These are phyloP conservation scores for Drosophila auraria DNA, from an alignment of 1,140 invertebrate genomes.

Conservation along the genomic window DNA sequence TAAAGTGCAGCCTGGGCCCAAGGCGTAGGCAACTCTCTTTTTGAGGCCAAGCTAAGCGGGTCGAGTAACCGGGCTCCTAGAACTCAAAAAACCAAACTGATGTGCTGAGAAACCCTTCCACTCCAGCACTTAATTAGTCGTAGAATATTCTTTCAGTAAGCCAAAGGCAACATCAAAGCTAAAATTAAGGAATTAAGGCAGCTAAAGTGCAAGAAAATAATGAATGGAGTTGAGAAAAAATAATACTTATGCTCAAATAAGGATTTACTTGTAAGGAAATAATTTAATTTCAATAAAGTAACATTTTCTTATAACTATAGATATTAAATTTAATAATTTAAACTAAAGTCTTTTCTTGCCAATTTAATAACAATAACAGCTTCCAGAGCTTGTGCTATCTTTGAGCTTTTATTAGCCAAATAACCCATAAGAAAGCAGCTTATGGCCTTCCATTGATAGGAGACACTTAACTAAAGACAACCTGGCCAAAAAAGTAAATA, in stretches of 20 bases:
- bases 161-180: conserved; percentile 30
- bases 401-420: conserved; percentile 5
- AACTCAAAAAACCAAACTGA: conserved; percentile 15
- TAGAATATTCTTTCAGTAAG: conserved; percentile 35
- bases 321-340: background rate
- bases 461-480: conserved; percentile 8
- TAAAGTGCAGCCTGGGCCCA: conserved; percentile 26
- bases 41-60: conserved; percentile 16
- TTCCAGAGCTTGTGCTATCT: background rate
- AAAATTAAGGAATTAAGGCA: conserved; percentile 22
- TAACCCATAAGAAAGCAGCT: conserved; percentile 22
- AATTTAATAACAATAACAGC: conserved; percentile 1
- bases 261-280: background rate
- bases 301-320: background rate
- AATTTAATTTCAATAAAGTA: background rate
- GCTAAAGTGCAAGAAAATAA: background rate
- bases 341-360: no score
- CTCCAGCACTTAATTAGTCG: conserved; percentile 41
- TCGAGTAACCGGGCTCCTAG: conserved; percentile 12
- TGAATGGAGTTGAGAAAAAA: background rate
- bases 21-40: conserved; percentile 44
- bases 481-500: conserved; percentile 33
- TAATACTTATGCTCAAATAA: no score
- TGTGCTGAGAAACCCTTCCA: conserved; percentile 27
- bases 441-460: conserved; percentile 8